Conservation (phyloP, 2,888 invertebrate species). For the Dorcus hopei region DNA sequence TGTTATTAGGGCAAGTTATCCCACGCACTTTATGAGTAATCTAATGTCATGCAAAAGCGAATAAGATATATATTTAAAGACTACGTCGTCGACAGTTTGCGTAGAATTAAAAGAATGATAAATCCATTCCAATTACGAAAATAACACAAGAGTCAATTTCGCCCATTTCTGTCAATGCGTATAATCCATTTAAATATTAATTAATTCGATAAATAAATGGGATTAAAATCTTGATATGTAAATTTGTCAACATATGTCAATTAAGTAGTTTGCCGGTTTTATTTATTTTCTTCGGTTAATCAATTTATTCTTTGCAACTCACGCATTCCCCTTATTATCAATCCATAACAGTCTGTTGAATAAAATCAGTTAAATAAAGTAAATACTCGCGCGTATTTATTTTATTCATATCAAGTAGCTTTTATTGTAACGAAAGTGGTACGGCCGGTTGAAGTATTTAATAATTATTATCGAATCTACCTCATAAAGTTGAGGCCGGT, state of each 20-base stretch:
- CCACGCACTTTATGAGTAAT: slow-evolving; percentile 12
- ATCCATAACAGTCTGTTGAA: neutral
- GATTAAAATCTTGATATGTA: slow-evolving; percentile 22
- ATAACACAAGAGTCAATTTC: slow-evolving; percentile 3
- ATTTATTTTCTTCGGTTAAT: slow-evolving; percentile 6
- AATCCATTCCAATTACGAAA: slow-evolving; percentile 10
- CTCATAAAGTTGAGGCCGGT: too few relatives aligned
- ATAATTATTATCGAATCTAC: slow-evolving; percentile 16
- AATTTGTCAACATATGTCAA: slow-evolving; percentile 22
- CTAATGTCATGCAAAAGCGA: slow-evolving; percentile 8
- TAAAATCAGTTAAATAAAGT: too few relatives aligned
- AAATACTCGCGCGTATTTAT: too few relatives aligned
- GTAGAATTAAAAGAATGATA: slow-evolving; percentile 13
- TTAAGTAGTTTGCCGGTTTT: slow-evolving; percentile 1
- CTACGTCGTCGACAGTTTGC: slow-evolving; percentile 4
- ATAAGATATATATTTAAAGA: slow-evolving; percentile 10
- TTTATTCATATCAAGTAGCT: slow-evolving; percentile 6
- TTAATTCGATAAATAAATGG: slow-evolving; percentile 19
- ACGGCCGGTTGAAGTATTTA: slow-evolving; percentile 14
- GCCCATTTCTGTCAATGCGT: slow-evolving; percentile 7
- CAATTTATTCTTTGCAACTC: slow-evolving; percentile 20
- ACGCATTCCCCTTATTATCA: neutral
- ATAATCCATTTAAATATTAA: slow-evolving; percentile 20
- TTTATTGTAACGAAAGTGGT: slow-evolving; percentile 22
- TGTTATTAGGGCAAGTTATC: slow-evolving; percentile 5